Percentiles rank a stretch among this genome's conserved stretches.
Evolutionary conservation across 2,797 vertebrate species (phyloP).

Genomic region (Rhyacichthys aspro): DNA sequence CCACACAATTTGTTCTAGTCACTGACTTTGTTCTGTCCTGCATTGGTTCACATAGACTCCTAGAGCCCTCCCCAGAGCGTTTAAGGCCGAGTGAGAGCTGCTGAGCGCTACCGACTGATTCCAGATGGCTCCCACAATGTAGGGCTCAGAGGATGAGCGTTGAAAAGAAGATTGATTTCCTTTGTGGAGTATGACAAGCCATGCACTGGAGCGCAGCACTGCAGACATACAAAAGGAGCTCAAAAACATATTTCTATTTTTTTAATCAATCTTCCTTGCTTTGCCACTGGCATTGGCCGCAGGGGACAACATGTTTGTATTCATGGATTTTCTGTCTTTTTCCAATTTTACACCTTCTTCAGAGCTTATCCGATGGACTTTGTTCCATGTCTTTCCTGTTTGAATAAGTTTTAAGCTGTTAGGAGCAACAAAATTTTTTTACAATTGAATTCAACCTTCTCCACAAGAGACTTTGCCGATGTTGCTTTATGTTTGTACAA

Average conservation of each 20-base stretch:
- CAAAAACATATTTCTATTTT: slow-evolving; percentile 60
- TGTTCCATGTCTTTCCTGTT: slow-evolving; percentile 14
- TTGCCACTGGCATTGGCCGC: slow-evolving; percentile 37
- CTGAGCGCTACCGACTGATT: slow-evolving; percentile 73
- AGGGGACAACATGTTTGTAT: slow-evolving; percentile 40
- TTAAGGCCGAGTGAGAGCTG: slow-evolving; percentile 54
- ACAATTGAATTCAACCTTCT: not conserved
- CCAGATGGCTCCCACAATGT: slow-evolving; percentile 78
- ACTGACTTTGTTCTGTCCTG: slow-evolving; percentile 69
- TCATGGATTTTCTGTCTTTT: slow-evolving; percentile 27
- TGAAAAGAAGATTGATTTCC: slow-evolving; percentile 85
- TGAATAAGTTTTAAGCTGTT: slow-evolving; percentile 23
- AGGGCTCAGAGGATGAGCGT: slow-evolving; percentile 72
- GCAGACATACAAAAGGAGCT: slow-evolving; percentile 71
- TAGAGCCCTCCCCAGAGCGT: slow-evolving; percentile 53
- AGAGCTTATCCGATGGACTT: slow-evolving; percentile 25
- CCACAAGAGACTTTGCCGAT: not conserved
- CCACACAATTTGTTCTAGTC: slow-evolving; percentile 77
- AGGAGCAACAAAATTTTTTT: not conserved
- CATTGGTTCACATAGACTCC: slow-evolving; percentile 65
- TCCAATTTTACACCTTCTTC: slow-evolving; percentile 34
- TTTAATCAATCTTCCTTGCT: slow-evolving; percentile 62
- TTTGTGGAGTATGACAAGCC: slow-evolving; percentile 79
- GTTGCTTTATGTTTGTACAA: not conserved
- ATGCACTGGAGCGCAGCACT: slow-evolving; percentile 71